A percentile compares a stretch with the other conserved stretches of the same genome.
Evolutionary conservation across 2,888 invertebrate species (phyloP).

Genomic region (Melolontha melolontha): DNA sequence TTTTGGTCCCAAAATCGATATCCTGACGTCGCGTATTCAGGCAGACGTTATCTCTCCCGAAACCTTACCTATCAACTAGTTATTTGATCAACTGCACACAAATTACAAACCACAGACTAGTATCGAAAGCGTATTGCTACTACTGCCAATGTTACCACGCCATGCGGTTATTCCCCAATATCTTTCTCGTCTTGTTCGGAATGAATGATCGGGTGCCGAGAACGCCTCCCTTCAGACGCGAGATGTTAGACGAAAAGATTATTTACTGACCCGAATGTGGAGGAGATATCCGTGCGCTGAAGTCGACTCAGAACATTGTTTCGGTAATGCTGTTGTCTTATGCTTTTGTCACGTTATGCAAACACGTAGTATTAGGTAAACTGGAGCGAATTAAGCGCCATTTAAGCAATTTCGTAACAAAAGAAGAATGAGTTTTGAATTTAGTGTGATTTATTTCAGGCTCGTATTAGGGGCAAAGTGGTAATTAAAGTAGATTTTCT

Average conservation of each 20-base stretch:
- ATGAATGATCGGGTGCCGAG: too few relatives aligned
- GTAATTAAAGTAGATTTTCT: too few relatives aligned
- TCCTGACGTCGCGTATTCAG: too few relatives aligned
- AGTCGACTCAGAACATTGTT: not conserved
- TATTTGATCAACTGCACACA: not conserved
- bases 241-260: not conserved
- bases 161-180: too few relatives aligned
- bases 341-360: conserved; percentile 22
- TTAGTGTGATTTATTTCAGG: too few relatives aligned
- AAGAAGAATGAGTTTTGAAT: too few relatives aligned
- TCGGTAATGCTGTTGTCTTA: conserved; percentile 11
- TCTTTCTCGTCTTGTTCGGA: too few relatives aligned
- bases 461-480: too few relatives aligned
- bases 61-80: not conserved
- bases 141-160: not conserved
- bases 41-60: too few relatives aligned
- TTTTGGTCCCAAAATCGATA: too few relatives aligned
- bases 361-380: conserved; percentile 7
- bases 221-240: too few relatives aligned
- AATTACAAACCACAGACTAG: not conserved
- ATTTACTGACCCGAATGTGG: too few relatives aligned
- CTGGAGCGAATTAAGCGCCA: not conserved
- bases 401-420: not conserved
- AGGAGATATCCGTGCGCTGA: not conserved
- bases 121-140: not conserved